A percentile compares a stretch with the other conserved stretches of the same genome.
These are phyloP conservation scores for Gopherus flavomarginatus DNA, from an alignment of 2,113 vertebrate species.

Conservation along the genomic window DNA sequence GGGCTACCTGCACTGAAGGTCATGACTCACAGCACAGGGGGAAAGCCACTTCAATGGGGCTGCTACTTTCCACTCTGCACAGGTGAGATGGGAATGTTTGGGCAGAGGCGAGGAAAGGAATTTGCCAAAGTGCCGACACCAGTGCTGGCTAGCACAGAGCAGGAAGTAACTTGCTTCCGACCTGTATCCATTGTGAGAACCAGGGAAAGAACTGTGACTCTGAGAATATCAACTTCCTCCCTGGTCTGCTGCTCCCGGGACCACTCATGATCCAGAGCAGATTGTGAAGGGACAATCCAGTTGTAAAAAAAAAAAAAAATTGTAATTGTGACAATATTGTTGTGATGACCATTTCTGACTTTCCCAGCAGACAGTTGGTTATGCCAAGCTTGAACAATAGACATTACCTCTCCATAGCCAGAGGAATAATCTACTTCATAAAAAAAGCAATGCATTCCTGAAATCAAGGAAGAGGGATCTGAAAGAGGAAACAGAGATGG, in stretches of 20 bases:
- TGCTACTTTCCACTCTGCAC: not conserved
- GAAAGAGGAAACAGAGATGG: too few relatives aligned
- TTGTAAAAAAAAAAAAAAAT: not conserved
- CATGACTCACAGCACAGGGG: not conserved
- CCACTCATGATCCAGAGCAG: not conserved
- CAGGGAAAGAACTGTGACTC: not conserved
- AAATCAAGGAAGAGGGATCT: not conserved
- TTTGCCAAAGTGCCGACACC: rapidly evolving
- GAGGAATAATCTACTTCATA: not conserved
- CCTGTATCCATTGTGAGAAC: rapidly evolving
- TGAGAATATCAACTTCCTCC: slow-evolving; percentile 55
- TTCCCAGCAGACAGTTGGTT: not conserved
- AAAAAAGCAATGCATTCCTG: not conserved
- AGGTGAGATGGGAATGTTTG: not conserved
- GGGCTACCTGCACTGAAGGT: not conserved
- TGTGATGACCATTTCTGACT: not conserved
- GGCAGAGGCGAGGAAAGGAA: not conserved
- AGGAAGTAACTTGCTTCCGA: not conserved
- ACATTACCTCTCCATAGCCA: not conserved
- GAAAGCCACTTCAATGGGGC: not conserved
- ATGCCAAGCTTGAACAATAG: not conserved
- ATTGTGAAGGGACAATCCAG: not conserved
- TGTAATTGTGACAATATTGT: not conserved
- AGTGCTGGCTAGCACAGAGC: not conserved
- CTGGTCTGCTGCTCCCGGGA: slow-evolving; percentile 34